Evolutionary conservation across 2,113 vertebrate genomes (phyloP).

Genomic region (Anseranas semipalmata): DNA sequence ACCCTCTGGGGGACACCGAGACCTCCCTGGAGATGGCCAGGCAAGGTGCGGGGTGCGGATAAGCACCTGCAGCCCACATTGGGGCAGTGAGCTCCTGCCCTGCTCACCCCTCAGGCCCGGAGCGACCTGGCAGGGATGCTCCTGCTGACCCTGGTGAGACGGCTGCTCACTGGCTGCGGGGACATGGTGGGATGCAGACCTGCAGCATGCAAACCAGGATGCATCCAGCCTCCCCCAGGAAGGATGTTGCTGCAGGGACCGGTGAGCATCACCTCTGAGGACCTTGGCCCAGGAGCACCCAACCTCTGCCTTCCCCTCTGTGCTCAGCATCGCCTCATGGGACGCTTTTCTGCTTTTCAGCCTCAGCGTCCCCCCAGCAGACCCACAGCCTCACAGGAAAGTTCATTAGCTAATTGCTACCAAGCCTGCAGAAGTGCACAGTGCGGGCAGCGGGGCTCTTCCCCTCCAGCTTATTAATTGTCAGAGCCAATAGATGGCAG

Average conservation of each 20-base stretch:
- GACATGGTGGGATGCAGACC: not conserved
- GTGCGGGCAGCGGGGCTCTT: not conserved
- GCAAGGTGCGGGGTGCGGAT: not conserved
- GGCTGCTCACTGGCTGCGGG: fast-evolving
- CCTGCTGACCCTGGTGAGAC: not conserved
- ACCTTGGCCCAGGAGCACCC: not conserved
- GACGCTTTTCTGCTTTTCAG: fast-evolving
- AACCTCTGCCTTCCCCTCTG: not conserved
- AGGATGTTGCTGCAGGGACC: not conserved
- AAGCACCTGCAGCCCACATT: not conserved
- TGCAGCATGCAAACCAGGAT: not conserved
- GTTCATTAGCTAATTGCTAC: fast-evolving
- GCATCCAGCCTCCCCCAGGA: fast-evolving
- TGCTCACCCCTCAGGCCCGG: not conserved
- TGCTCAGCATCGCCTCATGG: not conserved
- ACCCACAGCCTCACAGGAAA: not conserved
- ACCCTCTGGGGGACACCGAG: not conserved
- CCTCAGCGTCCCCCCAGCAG: fast-evolving
- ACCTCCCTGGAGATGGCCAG: not conserved
- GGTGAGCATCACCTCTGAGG: not conserved
- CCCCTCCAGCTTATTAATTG: not conserved
- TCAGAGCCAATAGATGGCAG: slow-evolving; percentile 67
- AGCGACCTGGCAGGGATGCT: not conserved
- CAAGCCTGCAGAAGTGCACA: fast-evolving
- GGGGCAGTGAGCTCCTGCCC: not conserved